Evolutionary conservation across 2,113 vertebrate species (phyloP).

Genomic region (Passer domesticus): DNA sequence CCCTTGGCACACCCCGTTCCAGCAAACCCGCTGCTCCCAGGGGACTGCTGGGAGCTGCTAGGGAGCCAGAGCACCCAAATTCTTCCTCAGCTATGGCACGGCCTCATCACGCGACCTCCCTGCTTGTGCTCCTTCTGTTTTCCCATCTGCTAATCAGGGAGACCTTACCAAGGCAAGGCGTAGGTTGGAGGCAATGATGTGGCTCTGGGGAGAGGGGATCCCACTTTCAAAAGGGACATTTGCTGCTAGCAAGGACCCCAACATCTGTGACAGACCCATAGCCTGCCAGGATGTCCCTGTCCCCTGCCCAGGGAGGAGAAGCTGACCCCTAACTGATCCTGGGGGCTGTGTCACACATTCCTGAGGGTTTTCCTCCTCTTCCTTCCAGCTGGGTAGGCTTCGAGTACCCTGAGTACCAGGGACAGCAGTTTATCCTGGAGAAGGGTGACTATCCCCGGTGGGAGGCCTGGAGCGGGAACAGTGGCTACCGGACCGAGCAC

Average conservation of each 20-base stretch:
- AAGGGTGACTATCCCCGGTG: slow-evolving; percentile 94
- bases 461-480: slow-evolving; percentile 93
- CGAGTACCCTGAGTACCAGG: slow-evolving; percentile 95
- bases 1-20: neutral
- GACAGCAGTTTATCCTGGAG: slow-evolving; percentile 97
- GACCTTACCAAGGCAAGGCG: accelerated
- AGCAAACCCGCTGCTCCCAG: neutral
- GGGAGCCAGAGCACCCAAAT: neutral
- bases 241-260: neutral
- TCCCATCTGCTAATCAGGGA: neutral
- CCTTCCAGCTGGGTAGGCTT: slow-evolving; percentile 88
- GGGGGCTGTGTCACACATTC: neutral
- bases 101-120: accelerated
- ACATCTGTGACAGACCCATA: neutral
- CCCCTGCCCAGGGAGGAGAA: neutral
- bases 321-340: neutral
- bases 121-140: neutral
- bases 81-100: neutral
- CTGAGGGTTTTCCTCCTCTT: neutral
- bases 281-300: neutral
- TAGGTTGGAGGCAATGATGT: neutral
- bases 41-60: neutral
- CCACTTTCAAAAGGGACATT: neutral
- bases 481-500: slow-evolving; percentile 91
- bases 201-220: neutral